Evolutionary conservation across 2,888 invertebrate species (phyloP), one percentile per base, ranked within the genome.

Genomic region (Hirtodrosophila duncani): DNA sequence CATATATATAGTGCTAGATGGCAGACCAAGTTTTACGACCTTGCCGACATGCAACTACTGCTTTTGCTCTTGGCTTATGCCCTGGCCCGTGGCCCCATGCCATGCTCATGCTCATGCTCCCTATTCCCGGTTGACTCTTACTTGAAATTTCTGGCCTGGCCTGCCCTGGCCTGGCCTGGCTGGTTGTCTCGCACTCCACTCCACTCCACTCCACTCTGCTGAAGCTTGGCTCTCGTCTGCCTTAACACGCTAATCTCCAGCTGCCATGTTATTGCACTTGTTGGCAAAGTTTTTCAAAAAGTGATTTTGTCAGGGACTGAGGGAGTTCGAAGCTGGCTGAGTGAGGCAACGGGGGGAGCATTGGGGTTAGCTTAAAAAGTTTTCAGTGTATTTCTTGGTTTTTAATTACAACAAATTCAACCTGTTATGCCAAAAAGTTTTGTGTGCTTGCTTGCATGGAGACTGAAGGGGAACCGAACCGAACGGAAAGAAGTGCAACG

Each of bases 191-290:
- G n/a, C n/a, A n/a, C n/a, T n/a, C n/a, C n/a, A n/a, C n/a, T n/a
- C n/a, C 27, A 11, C 24, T 44, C 20, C 31, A 44, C 45, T 13
- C 38, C 63, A 38, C 33, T 48, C 18, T 17, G 11, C 17, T 8
- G 10, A 16, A 13, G 37, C 48, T 36, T 43, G 18, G 27, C 31
- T 44, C 17, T 62, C 11, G 59, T 59, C 63, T 62, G 69, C 60
- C 65, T 68, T 63, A 80, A 60, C 67, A 74, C 74, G 70, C 80
- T 74, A 74, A 74, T 74, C 72, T 74, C 78, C 74, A 77, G 80
- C 80, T 80, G 80, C 78, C 74, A 77, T 74, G 81, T 74, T 74
- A 80, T 74, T 74, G 80, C 72, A 74, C 72, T 77, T 80, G 78
- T 74, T 80, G 72, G 78, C 60, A 77, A 74, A 80, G 60, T 74